phyloP scores from a whole-genome alignment of 2,113 vertebrate genomes.

The Labrus mixtus region DNA sequence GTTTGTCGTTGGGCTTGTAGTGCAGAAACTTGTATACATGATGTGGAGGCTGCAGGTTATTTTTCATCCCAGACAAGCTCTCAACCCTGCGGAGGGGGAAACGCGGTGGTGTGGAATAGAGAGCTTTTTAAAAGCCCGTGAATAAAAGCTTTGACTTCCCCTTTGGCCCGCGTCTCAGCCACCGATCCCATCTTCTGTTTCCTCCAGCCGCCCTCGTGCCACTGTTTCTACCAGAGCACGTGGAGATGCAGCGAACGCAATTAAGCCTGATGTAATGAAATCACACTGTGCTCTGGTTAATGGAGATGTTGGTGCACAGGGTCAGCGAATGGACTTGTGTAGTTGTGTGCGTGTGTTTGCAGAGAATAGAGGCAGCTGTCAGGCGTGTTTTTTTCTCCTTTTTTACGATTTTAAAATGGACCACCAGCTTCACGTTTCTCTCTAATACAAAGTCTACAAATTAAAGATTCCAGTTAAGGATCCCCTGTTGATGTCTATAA shows the following conservation, averaged over 20 bases:
- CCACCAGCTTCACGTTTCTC: slow-evolving; percentile 35
- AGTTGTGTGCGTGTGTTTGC: neutral
- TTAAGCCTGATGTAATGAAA: slow-evolving; percentile 81
- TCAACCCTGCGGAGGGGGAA: slow-evolving; percentile 49
- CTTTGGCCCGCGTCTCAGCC: slow-evolving; percentile 62
- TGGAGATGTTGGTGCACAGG: slow-evolving; percentile 69
- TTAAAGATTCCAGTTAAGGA: slow-evolving; percentile 19
- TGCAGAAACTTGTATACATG: slow-evolving; percentile 15
- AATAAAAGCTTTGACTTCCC: slow-evolving; percentile 84
- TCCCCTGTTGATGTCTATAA: slow-evolving; percentile 17
- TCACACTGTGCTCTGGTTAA: slow-evolving; percentile 78
- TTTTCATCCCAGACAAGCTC: slow-evolving; percentile 53
- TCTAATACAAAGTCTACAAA: slow-evolving; percentile 28
- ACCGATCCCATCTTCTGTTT: slow-evolving; percentile 47
- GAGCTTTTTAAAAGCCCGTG: slow-evolving; percentile 77
- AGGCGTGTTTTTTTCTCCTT: slow-evolving; percentile 2
- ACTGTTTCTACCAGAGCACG: slow-evolving; percentile 60
- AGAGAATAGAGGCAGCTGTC: slow-evolving; percentile 36
- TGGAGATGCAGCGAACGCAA: slow-evolving; percentile 74
- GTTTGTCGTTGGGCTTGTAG: slow-evolving; percentile 9
- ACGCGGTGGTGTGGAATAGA: slow-evolving; percentile 65
- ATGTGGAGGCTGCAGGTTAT: slow-evolving; percentile 60
- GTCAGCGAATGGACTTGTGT: slow-evolving; percentile 61
- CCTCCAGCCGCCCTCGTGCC: slow-evolving; percentile 48
- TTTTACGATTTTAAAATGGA: slow-evolving; percentile 42